Conservation (phyloP, 2,888 invertebrate species). For the Masnerella sp. region DNA sequence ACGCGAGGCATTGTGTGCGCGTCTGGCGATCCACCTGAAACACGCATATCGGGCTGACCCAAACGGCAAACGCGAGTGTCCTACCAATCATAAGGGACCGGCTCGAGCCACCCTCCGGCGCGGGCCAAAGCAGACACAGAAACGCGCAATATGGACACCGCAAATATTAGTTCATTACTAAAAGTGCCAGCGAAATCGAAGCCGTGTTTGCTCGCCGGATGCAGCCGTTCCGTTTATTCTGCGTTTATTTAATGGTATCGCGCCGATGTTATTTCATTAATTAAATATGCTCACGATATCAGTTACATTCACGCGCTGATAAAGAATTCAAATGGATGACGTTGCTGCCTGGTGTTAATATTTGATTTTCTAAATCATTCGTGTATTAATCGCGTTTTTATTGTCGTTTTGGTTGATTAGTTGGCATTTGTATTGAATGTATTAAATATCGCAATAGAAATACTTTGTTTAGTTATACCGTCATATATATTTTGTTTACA, state of each 20-base stretch:
- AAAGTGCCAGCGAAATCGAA: conserved; percentile 72
- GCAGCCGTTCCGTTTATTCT: conserved; percentile 65
- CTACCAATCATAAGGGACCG: conserved; percentile 48
- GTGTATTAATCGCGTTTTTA: background rate
- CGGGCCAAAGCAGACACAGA: conserved; percentile 49
- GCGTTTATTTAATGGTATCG: conserved; percentile 70
- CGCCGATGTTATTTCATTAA: conserved; percentile 68
- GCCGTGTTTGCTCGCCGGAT: conserved; percentile 47
- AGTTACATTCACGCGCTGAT: conserved; percentile 21
- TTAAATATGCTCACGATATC: conserved; percentile 57
- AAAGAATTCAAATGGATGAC: conserved; percentile 22
- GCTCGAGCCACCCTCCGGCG: conserved; percentile 34
- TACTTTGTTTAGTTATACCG: too few relatives aligned
- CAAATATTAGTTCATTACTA: conserved; percentile 78
- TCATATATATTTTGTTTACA: too few relatives aligned
- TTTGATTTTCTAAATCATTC: conserved; percentile 1
- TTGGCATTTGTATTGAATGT: too few relatives aligned
- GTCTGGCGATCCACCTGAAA: conserved; percentile 61
- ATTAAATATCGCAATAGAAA: too few relatives aligned
- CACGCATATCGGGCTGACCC: conserved; percentile 44
- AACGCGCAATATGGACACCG: conserved; percentile 69
- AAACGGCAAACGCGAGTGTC: conserved; percentile 38
- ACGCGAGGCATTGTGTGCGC: conserved; percentile 68
- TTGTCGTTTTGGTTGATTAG: too few relatives aligned
- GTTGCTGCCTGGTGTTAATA: conserved; percentile 1